Conservation (phyloP, 2,113 vertebrate genomes). For the Tragelaphus imberbis region DNA sequence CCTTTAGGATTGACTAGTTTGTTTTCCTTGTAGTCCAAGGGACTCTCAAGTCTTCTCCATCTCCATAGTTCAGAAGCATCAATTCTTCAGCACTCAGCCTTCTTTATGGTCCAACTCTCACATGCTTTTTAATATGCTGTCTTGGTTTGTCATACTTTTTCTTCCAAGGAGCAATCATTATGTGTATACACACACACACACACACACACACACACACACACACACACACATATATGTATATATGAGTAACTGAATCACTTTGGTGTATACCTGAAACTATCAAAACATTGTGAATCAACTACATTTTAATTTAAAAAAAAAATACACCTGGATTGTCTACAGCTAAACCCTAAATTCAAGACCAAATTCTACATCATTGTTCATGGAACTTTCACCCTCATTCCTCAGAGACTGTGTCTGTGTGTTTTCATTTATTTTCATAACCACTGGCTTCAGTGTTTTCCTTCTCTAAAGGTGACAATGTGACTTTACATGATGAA, state of each 20-base stretch:
- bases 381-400: not conserved
- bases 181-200: not conserved
- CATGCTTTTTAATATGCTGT: not conserved
- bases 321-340: not conserved
- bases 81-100: not conserved
- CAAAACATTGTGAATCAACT: not conserved
- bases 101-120: not conserved
- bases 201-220: fast-evolving
- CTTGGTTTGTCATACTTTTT: not conserved
- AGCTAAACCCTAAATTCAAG: not conserved
- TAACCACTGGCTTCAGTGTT: not conserved
- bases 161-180: not conserved
- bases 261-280: not conserved
- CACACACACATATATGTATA: fast-evolving
- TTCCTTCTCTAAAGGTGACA: not conserved
- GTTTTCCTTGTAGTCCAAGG: not conserved
- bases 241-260: not conserved
- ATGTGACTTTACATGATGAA: not conserved
- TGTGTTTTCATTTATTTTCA: not conserved
- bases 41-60: not conserved
- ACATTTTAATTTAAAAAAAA: not conserved
- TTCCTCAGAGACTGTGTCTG: not conserved
- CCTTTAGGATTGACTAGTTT: not conserved
- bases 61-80: not conserved
- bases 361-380: not conserved